Evolutionary conservation across 2,888 invertebrate genomes (phyloP), one percentile per base, ranked within the genome.

Genomic region (Leptopilina myrica): DNA sequence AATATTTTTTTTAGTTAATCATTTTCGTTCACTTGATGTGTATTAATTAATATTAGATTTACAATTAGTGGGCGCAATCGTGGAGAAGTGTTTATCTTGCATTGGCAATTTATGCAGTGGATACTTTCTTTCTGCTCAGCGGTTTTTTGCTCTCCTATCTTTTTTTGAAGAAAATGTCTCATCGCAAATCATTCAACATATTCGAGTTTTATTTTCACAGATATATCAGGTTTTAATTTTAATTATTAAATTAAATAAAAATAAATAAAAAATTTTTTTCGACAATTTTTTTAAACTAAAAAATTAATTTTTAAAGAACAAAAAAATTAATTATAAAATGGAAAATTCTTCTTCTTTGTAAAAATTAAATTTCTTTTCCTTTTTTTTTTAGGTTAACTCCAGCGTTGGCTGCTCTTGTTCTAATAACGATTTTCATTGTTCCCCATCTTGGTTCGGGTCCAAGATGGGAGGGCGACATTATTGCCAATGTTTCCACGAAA

Each of bases 391-490:
- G 94, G 81, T 88, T 94, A 77, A 94, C 94, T 0, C 94, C 94
- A 0, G 92, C 93, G 0, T 92, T 94, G 15, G 92, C 92, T 33
- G 91, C 93, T 1, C 90, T 93, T 20, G 89, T 94, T 33, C 87
- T 93, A 0, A 91, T 93, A 76, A 91, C 92, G 20, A 92, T 93
- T 79, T 92, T 93, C 11, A 88, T 94, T 43, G 89, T 93, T 56
- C 91, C 92, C 33, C 92, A 93, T 82, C 84, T 93, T 1, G 93
- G 93, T 2, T 92, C 91, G 87, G 94, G 94, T 4, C 92, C 89
- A 81, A 89, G 89, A 82, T 93, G 87, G 93, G 88, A 84, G 1
- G 80, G 64, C 6, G 46, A 77, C 26, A 1, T 66, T 1, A 64
- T 88, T 8, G 84, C 85, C 77, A 73, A 73, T 49, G n/a, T 40